Conservation (phyloP, 2,113 vertebrate species). For the Steatornis caripensis region DNA sequence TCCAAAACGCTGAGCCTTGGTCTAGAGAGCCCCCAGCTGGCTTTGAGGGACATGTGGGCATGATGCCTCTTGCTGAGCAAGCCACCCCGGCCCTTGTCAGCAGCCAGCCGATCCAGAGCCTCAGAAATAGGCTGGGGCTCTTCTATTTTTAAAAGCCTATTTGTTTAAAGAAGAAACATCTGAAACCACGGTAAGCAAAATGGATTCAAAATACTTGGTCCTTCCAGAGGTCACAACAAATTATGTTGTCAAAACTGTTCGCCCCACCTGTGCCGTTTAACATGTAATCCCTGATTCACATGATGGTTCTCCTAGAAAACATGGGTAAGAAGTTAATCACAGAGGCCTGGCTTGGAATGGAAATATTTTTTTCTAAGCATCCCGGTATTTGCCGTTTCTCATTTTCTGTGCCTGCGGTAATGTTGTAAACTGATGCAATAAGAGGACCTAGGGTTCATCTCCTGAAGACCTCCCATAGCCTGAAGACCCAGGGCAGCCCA, state of each 20-base stretch:
- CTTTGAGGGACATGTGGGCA: neutral
- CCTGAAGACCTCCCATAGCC: neutral
- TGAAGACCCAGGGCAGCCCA: neutral
- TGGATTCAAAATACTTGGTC: neutral
- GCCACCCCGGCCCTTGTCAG: neutral
- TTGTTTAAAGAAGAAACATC: neutral
- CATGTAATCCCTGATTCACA: fast-evolving
- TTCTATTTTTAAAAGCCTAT: neutral
- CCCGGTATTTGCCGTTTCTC: neutral
- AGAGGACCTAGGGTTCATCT: neutral
- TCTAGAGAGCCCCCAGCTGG: neutral
- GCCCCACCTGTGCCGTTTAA: neutral
- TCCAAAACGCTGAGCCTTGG: neutral
- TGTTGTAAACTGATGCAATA: neutral
- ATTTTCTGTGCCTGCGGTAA: neutral
- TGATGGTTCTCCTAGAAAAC: neutral
- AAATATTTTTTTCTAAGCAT: neutral
- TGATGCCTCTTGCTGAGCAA: neutral
- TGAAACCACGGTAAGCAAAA: neutral
- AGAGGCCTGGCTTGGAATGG: neutral
- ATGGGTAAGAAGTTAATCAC: neutral
- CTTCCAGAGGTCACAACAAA: neutral
- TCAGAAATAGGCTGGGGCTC: neutral
- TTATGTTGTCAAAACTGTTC: neutral
- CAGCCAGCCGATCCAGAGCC: neutral